Conservation (phyloP, 2,797 vertebrate species). For the Myiotriccus ornatus region DNA sequence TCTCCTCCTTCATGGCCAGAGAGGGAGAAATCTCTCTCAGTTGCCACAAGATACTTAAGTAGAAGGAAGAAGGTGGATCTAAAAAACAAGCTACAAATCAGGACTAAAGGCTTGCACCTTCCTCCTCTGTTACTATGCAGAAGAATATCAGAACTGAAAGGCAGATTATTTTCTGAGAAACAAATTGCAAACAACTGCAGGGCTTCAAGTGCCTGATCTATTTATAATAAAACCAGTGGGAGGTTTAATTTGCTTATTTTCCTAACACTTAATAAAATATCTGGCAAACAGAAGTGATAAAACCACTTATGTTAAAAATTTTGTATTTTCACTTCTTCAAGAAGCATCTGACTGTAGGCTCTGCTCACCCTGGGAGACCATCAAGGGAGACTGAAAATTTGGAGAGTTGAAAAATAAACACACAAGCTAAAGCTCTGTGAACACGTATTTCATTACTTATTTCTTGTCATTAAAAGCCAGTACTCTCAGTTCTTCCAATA, state of each 20-base stretch:
- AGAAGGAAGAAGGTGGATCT: not conserved
- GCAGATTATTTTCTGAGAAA: not conserved
- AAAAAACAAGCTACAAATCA: not conserved
- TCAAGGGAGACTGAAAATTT: not conserved
- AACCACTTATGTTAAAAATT: constrained; percentile 20
- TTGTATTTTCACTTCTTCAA: not conserved
- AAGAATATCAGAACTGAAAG: not conserved
- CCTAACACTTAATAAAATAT: constrained; percentile 48
- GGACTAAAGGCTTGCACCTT: not conserved
- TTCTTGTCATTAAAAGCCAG: not conserved
- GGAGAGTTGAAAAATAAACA: not conserved
- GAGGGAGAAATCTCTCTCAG: not conserved
- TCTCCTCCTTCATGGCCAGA: accelerated
- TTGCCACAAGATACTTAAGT: not conserved
- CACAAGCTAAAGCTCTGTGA: not conserved
- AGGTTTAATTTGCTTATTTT: constrained; percentile 42
- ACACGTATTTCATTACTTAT: not conserved
- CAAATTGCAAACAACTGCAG: not conserved
- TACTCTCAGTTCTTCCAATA: not conserved
- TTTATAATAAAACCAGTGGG: constrained; percentile 31
- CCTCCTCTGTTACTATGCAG: not conserved
- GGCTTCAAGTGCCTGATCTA: not conserved
- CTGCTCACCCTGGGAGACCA: not conserved
- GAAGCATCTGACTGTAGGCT: not conserved
- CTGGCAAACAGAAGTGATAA: constrained; percentile 39